A percentile compares a stretch with the other conserved stretches of the same genome.
Evolutionary conservation across 2,113 vertebrate genomes (phyloP).

Genomic region (Desmodus rotundus): DNA sequence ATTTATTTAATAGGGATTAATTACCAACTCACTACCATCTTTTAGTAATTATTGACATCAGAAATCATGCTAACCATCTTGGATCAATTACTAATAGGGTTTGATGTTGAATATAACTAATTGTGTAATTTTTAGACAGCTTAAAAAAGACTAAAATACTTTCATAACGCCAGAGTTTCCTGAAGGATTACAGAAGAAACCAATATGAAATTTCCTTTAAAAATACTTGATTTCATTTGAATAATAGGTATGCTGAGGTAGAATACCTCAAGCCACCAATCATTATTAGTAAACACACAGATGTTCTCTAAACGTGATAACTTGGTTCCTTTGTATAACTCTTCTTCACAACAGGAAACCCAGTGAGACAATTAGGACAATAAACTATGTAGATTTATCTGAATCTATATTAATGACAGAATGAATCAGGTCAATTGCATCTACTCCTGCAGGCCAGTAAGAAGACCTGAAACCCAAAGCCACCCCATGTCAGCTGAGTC

Average conservation of each 20-base stretch:
- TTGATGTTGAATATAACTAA: background rate
- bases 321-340: background rate
- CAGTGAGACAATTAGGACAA: background rate
- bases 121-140: background rate
- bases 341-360: background rate
- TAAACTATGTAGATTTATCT: background rate
- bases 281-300: background rate
- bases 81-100: background rate
- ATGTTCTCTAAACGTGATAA: background rate
- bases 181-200: background rate
- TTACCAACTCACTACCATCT: background rate
- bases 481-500: background rate
- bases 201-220: background rate
- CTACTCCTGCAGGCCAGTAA: background rate
- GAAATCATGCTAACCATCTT: background rate
- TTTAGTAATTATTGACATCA: background rate
- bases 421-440: background rate
- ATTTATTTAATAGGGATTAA: background rate
- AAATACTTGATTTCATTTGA: slow-evolving; percentile 1
- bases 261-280: background rate
- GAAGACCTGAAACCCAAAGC: background rate
- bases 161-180: background rate
- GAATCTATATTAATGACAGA: background rate
- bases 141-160: background rate
- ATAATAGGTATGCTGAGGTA: background rate